Evolutionary conservation across 2,113 vertebrate species (phyloP).

Genomic region (Sebastes schlegelii): DNA sequence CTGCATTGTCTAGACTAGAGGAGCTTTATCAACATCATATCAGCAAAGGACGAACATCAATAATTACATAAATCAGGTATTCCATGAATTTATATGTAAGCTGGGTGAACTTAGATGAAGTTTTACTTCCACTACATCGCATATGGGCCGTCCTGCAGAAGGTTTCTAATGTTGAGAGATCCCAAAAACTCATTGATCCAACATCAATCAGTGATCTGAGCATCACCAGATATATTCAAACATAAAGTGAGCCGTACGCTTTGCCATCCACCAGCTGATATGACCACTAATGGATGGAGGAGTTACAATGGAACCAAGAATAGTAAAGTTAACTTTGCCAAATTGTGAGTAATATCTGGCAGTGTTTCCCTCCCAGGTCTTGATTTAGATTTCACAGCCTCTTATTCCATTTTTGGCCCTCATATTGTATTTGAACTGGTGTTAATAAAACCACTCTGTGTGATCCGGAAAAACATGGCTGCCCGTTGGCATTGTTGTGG

Average conservation of each 20-base stretch:
- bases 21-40: background rate
- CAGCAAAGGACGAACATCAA: background rate
- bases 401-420: too few relatives aligned
- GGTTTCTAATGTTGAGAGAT: background rate
- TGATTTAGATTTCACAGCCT: background rate
- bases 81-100: background rate
- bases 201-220: background rate
- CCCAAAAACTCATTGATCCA: background rate
- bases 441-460: background rate
- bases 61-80: slow-evolving; percentile 1
- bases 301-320: background rate
- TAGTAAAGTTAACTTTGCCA: slow-evolving; percentile 12
- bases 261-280: background rate
- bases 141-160: background rate
- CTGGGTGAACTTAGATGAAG: background rate
- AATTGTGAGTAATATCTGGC: slow-evolving; percentile 1
- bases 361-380: slow-evolving; percentile 9
- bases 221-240: too few relatives aligned
- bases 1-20: background rate
- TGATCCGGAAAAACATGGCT: slow-evolving; percentile 31
- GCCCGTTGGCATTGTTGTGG: background rate
- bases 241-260: background rate
- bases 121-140: background rate
- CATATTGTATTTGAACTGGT: too few relatives aligned
- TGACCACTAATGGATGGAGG: background rate